Evolutionary conservation across 1,140 invertebrate genomes (phyloP).

Genomic region (Dolichoris vasculosae): DNA sequence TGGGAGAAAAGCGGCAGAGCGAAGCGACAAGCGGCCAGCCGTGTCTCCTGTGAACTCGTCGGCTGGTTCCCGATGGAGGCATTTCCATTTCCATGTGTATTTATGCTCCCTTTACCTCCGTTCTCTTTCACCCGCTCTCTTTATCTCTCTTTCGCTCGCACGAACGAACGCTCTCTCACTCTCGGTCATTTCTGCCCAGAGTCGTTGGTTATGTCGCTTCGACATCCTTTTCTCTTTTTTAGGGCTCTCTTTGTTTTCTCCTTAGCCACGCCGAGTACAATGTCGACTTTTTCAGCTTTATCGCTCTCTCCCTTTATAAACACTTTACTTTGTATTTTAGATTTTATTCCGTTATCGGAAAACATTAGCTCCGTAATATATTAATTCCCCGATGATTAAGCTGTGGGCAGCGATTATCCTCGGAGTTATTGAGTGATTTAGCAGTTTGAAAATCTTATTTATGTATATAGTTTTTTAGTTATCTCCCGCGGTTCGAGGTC

Average conservation of each 20-base stretch:
- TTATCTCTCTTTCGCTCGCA: not conserved
- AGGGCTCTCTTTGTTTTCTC: conserved; percentile 31
- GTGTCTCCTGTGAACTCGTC: conserved; percentile 66
- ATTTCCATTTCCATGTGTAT: conserved; percentile 63
- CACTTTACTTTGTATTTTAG: not conserved
- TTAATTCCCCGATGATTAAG: not conserved
- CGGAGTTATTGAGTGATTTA: not conserved
- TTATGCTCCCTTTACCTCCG: conserved; percentile 55
- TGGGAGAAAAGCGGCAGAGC: conserved; percentile 66
- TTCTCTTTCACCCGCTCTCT: not conserved
- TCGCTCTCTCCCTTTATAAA: not conserved
- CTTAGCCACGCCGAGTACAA: not conserved
- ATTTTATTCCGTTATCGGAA: not conserved
- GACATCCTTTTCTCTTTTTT: conserved; percentile 49
- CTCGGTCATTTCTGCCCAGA: not conserved
- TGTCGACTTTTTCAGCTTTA: not conserved
- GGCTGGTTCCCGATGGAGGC: conserved; percentile 35
- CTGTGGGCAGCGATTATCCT: not conserved
- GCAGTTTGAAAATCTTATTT: not conserved
- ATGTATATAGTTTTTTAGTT: not conserved
- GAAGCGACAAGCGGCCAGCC: conserved; percentile 66
- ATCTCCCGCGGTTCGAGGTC: not conserved
- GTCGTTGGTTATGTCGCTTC: conserved; percentile 11
- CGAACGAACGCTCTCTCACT: not conserved
- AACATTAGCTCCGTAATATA: conserved; percentile 3